Base-by-base conservation (phyloP, 2,888 invertebrate species). In the Eilema caniola region DNA sequence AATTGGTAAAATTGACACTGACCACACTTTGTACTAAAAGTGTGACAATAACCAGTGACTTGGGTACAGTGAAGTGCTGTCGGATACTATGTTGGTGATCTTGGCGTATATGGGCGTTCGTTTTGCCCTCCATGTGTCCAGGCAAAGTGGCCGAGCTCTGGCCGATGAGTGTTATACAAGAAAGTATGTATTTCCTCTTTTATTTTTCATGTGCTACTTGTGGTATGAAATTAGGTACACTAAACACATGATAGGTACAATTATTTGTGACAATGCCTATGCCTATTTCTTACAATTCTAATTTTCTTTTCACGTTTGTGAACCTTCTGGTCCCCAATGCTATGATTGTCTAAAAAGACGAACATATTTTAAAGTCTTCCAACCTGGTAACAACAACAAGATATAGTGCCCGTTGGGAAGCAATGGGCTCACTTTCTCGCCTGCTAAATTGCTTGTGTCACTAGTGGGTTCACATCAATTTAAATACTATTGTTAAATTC, bases 101-200 rank as follows among this genome's bases (percentile, higher is more conserved):
- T 84, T 95, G 70, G 95, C 94, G 24, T 95, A 94, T 74, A 93
- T 94, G 73, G 95, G 95, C 41, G 94, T 95, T 25, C 87, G 95
- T 67, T 95, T 94, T 78, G 93, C 91, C 66, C 88, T 95, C 71
- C 91, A 95, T 90, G 93, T 95, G 89, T 95, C 95, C 77, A 83
- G 93, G 85, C 95, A 95, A 82, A 95, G 92, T 81, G 92, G 89
- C 53, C 85, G 93, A 57, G 93, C 94, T 57, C 89, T 95, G 80
- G 95, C 95, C 41, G 90, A 95, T 81, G 95, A 95, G 88, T 95
- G 95, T 85, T 95, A 95, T 85, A 95, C 94, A 73, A 90, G 95
- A 89, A 95, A 95, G 95, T 95, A 93, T 87, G 85, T 86, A 77
- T 81, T 66, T 74, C 70, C 73, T 68, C 69, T 71, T 56, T 75